Evolutionary conservation across 2,113 vertebrate species (phyloP).

Genomic region (Cathartes aura): DNA sequence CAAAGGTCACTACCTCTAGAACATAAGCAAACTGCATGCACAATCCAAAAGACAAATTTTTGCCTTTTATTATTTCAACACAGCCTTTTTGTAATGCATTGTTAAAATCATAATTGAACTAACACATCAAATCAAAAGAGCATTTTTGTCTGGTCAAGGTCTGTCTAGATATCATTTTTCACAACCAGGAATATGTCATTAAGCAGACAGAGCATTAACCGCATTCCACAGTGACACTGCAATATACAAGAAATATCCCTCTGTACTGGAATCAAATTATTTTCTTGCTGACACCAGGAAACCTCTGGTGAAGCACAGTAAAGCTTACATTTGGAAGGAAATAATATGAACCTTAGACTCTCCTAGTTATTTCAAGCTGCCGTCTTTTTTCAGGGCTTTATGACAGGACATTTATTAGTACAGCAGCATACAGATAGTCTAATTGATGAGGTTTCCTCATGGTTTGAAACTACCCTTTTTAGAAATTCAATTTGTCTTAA

Average conservation of each 20-base stretch:
- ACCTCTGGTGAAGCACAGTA: background rate
- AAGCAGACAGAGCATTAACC: background rate
- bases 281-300: background rate
- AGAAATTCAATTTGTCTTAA: background rate
- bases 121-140: background rate
- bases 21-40: background rate
- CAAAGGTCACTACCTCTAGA: background rate
- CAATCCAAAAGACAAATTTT: background rate
- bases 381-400: background rate
- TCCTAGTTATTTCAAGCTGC: background rate
- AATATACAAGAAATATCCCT: background rate
- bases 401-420: background rate
- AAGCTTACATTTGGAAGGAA: background rate
- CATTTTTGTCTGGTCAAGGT: background rate
- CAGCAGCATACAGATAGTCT: background rate
- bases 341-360: background rate
- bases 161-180: background rate
- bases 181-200: background rate
- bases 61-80: background rate
- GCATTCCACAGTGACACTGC: background rate
- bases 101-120: background rate
- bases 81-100: background rate
- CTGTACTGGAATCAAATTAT: background rate
- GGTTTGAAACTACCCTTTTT: background rate
- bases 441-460: background rate